These are phyloP conservation scores for Nasonia oneida DNA, from an alignment of 2,888 invertebrate species.

Conservation along the genomic window DNA sequence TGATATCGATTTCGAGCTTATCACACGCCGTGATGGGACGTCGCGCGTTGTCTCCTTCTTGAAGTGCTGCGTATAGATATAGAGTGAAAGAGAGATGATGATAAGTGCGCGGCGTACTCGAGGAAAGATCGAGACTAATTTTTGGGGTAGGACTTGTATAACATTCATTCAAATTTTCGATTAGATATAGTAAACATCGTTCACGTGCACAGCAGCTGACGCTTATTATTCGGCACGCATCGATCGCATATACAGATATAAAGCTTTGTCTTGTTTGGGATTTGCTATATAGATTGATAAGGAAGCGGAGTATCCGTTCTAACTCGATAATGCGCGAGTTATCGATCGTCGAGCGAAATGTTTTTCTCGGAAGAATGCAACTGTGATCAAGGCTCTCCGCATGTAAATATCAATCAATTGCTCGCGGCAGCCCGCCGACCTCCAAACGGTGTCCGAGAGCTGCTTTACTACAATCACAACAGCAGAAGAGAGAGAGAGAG, in stretches of 20 bases:
- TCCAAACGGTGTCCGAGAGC: too few species aligned
- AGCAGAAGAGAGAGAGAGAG: background rate
- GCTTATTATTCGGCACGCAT: background rate
- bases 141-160: too few species aligned
- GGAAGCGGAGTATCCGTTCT: background rate
- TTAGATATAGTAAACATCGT: background rate
- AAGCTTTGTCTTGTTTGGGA: background rate
- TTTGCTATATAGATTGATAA: background rate
- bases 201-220: slow-evolving; percentile 2
- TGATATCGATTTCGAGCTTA: slow-evolving; percentile 18
- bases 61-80: too few species aligned
- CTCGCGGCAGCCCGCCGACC: too few species aligned
- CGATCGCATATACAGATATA: background rate
- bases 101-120: background rate
- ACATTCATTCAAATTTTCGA: background rate
- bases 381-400: too few species aligned
- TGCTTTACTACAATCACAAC: too few species aligned
- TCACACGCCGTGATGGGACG: background rate
- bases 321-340: too few species aligned
- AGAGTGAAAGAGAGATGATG: background rate
- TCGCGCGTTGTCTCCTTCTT: too few species aligned
- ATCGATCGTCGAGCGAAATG: too few species aligned
- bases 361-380: too few species aligned
- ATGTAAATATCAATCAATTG: too few species aligned
- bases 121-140: too few species aligned